phyloP scores from a whole-genome alignment of 2,113 vertebrate genomes.

The Laterallus jamaicensis region DNA sequence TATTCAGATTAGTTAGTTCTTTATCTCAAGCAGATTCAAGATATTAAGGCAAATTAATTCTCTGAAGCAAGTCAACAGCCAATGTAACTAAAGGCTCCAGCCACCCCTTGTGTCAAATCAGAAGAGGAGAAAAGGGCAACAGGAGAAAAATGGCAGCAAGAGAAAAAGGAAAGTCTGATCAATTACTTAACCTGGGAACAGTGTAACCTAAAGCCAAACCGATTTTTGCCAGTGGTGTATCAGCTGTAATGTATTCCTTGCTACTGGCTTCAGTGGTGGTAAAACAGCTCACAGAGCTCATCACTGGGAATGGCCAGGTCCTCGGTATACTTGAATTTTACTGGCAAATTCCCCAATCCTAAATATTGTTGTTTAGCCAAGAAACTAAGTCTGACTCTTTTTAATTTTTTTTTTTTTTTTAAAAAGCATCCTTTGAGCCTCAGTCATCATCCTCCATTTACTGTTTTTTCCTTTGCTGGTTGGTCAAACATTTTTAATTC shows the following conservation, averaged over 20 bases:
- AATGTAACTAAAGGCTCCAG: neutral
- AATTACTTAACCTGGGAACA: neutral
- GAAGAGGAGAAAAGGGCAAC: neutral
- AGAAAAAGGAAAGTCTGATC: neutral
- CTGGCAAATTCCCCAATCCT: neutral
- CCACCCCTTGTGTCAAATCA: neutral
- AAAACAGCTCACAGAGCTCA: neutral
- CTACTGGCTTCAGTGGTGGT: neutral
- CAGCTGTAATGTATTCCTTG: neutral
- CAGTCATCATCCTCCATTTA: neutral
- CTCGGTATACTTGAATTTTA: neutral
- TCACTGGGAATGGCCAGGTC: neutral
- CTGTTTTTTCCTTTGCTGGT: neutral
- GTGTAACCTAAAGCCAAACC: neutral
- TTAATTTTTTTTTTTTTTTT: too few species aligned
- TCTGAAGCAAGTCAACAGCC: neutral
- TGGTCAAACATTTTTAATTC: neutral
- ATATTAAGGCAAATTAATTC: neutral
- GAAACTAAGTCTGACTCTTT: neutral
- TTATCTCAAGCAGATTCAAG: conserved; percentile 5
- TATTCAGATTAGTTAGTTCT: conserved; percentile 13
- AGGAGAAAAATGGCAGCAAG: neutral
- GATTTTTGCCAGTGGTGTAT: neutral
- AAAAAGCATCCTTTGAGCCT: neutral
- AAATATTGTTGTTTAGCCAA: neutral